These are phyloP conservation scores for Pipra filicauda DNA, from an alignment of 2,113 vertebrate species.

Conservation along the genomic window DNA sequence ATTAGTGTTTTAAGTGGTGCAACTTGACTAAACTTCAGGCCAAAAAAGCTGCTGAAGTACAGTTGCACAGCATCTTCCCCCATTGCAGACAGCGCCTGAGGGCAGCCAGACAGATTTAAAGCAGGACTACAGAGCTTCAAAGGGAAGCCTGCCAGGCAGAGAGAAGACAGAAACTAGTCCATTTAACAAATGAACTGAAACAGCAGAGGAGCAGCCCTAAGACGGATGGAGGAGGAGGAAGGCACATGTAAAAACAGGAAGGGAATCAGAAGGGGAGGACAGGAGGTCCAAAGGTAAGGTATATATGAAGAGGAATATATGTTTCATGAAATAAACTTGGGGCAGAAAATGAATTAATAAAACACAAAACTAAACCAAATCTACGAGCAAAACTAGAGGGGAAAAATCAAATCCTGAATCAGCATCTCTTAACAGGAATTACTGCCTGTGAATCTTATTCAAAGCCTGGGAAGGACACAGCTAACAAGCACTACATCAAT, in stretches of 20 bases:
- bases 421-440: not conserved
- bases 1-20: not conserved
- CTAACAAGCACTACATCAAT: not conserved
- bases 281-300: not conserved
- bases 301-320: not conserved
- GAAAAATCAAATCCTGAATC: not conserved
- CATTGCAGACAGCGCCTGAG: not conserved
- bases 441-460: not conserved
- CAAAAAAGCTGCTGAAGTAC: not conserved
- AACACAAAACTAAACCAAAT: not conserved
- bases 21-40: not conserved
- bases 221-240: not conserved
- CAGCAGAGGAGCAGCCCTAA: not conserved
- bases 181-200: constrained; percentile 50
- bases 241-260: not conserved
- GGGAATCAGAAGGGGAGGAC: not conserved
- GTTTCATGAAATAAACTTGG: not conserved
- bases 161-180: constrained; percentile 16
- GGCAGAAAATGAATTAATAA: not conserved
- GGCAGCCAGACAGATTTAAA: constrained; percentile 15
- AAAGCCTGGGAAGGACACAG: not conserved
- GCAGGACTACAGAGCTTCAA: constrained; percentile 18
- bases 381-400: not conserved
- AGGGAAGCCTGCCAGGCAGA: constrained; percentile 27
- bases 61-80: not conserved